Conservation (phyloP, 1,140 invertebrate genomes). For the Drosophila pseudoananassae region DNA sequence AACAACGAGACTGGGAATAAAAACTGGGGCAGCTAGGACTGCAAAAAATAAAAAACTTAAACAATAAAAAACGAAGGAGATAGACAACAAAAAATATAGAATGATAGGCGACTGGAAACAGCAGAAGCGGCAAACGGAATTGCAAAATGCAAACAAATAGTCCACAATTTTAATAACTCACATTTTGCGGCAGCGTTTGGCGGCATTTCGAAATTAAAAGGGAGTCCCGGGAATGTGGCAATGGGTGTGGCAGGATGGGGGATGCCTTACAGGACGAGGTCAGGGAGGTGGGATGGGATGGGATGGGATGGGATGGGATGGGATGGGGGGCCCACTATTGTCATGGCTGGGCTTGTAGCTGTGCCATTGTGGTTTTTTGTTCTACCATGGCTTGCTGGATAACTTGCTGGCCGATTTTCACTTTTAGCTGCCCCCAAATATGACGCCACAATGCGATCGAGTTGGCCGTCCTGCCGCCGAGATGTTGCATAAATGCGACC, state of each 20-base stretch:
- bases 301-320: no score
- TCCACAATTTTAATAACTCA: slow-evolving; percentile 68
- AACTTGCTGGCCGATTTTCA: slow-evolving; percentile 42
- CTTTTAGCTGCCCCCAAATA: slow-evolving; percentile 18
- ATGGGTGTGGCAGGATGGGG: background rate
- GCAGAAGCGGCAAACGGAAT: slow-evolving; percentile 41
- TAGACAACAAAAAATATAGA: slow-evolving; percentile 8
- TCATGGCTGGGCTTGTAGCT: slow-evolving; percentile 12
- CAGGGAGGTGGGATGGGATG: no score
- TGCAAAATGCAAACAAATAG: slow-evolving; percentile 65
- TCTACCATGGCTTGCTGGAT: background rate
- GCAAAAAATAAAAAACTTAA: slow-evolving; percentile 30
- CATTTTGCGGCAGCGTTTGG: slow-evolving; percentile 62
- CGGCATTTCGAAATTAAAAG: slow-evolving; percentile 53
- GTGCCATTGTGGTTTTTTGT: slow-evolving; percentile 27
- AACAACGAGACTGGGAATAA: background rate
- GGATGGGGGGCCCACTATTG: slow-evolving; percentile 25
- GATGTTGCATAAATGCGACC: slow-evolving; percentile 26
- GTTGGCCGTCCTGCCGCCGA: background rate
- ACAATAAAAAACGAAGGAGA: slow-evolving; percentile 38
- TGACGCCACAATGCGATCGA: slow-evolving; percentile 29
- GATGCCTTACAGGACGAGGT: background rate
- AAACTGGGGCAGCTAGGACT: slow-evolving; percentile 31
- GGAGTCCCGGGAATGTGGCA: background rate
- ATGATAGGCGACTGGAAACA: slow-evolving; percentile 1